Evolutionary conservation across 2,888 invertebrate genomes (phyloP), one percentile per base, ranked within the genome.

Genomic region (Boloria euphrosyne): DNA sequence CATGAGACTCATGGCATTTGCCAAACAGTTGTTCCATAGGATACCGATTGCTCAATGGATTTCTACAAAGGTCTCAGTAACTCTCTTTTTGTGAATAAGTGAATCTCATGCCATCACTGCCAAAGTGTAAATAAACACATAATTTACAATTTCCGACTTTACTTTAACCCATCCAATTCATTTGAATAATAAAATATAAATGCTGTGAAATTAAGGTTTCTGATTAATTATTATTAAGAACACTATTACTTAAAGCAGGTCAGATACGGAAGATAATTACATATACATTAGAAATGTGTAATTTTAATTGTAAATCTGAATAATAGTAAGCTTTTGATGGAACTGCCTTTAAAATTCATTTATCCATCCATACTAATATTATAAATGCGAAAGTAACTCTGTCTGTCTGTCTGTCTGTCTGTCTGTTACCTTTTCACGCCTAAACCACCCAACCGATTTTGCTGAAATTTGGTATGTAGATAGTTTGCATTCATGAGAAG

Each of bases 51-150:
- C 84, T 85, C 83, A 84, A 83, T 74, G 77, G 75, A 75, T 76
- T 70, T 75, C 68, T 66, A 78, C 76, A 81, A 87, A 83, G 89
- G 89, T 90, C 88, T 90, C 89, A 88, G 90, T 90, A 91, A 92
- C 90, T 92, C 91, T 92, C 91, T 90, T 38, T 38, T 89, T 92
- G 87, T 90, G 88, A 84, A 87, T 88, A 87, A 81, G 74, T 75
- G 78, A 80, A 85, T 81, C 78, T 84, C 81, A 89, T 85, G 86
- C 87, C 89, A 89, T 89, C 90, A 92, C 90, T 90, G 90, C 91
- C 91, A 92, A 91, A 92, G 91, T 91, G 91, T 91, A 89, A 91
- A 90, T 90, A 90, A 91, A 91, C 82, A 89, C 85, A 76, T 31
- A 82, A 80, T 78, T 80, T 75, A 84, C 78, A 80, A 77, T 71